Evolutionary conservation across 2,797 vertebrate genomes (phyloP), one percentile per base, ranked within the genome.

Genomic region (Babyrousa celebensis): DNA sequence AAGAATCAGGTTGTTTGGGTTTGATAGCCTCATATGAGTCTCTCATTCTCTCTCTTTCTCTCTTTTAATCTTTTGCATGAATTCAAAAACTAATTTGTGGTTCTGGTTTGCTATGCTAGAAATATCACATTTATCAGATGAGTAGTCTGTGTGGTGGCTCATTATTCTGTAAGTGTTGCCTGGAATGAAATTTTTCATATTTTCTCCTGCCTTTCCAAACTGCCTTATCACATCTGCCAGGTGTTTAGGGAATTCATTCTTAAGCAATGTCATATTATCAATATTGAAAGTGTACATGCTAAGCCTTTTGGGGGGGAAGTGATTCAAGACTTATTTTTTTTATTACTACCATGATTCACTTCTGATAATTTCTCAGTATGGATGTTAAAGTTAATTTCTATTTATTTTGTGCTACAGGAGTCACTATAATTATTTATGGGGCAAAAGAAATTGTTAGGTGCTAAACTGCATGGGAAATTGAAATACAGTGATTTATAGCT

Each of bases 381-480:
- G 5, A 72, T 15, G 84, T 70, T 86, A 85, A 85, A 87, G 23
- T 48, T 88, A 84, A 85, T 88, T 86, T 89, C 40, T 85, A 72
- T 82, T 82, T 63, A 62, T 89, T 89, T 62, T 83, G 27, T 95
- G 12, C 4, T 56, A 2, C 25, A n/a, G 10, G 12, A 82, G 17
- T 56, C 14, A 1, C 4, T 68, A 68, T 48, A 82, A 87, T 29
- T 85, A 52, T 56, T 91, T 77, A 84, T 21, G 14, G 29, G 17
- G 6, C 10, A 12, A 74, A 74, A 43, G 32, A 20, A 85, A 94
- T 2, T 25, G 6, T 62, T 82, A 62, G 29, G 12, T 85, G 5
- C 43, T 79, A 40, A 63, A 48, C 17, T 82, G 4, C 21, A 23
- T 15, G 63, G 23, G 25, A 80, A 89, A 89, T 52, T 25, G 52